Percentiles rank a stretch among this genome's conserved stretches.
phyloP scores from a whole-genome alignment of 2,797 vertebrate genomes.

The Clarias pachynema region DNA sequence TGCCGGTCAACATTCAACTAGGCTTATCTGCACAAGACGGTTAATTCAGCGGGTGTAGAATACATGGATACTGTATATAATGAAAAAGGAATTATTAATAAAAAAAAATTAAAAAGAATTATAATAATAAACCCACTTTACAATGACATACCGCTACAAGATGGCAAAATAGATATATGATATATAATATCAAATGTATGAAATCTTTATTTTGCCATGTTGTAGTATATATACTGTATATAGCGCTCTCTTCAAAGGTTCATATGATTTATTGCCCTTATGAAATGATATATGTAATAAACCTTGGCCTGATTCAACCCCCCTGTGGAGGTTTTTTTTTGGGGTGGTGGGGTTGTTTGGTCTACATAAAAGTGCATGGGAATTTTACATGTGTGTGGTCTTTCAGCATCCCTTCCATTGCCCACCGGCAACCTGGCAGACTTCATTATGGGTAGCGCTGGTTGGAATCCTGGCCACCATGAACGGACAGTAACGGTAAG shows the following conservation, averaged over 20 bases:
- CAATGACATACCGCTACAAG: background rate
- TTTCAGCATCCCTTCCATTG: background rate
- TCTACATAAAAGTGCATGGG: background rate
- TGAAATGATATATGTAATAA: conserved; percentile 34
- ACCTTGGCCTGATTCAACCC: conserved; percentile 19
- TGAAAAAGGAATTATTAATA: no score
- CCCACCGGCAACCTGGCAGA: background rate
- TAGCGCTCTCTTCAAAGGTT: background rate
- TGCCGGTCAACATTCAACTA: conserved; percentile 37
- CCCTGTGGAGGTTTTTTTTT: no score
- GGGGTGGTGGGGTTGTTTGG: background rate
- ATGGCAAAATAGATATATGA: background rate
- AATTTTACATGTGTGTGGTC: background rate
- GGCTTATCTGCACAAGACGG: conserved; percentile 57
- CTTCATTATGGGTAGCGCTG: conserved; percentile 10
- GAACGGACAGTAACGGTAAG: conserved; percentile 59
- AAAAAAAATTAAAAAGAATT: no score
- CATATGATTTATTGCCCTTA: conserved; percentile 17
- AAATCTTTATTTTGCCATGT: no score
- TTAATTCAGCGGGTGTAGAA: background rate
- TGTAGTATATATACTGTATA: no score
- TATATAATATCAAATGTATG: no score
- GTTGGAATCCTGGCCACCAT: conserved; percentile 30
- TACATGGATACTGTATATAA: no score
- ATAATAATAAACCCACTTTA: background rate